Evolutionary conservation across 2,797 vertebrate genomes (phyloP).

Genomic region (Petrocephalus sullivani): DNA sequence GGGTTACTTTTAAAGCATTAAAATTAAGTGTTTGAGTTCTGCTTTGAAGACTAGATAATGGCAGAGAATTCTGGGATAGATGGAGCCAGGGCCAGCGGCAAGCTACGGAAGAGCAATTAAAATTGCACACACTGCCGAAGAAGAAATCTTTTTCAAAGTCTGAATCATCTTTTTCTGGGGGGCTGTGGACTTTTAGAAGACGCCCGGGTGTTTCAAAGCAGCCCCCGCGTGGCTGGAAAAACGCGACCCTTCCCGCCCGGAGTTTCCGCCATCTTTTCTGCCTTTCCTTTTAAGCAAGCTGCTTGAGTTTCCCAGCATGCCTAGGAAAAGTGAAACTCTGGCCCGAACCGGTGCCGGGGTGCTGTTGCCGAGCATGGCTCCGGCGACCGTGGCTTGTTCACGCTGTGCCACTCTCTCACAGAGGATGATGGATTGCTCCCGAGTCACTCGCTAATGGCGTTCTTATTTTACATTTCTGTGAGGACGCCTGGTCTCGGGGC

Average conservation of each 20-base stretch:
- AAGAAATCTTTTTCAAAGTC: conserved; percentile 57
- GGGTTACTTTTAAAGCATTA: conserved; percentile 68
- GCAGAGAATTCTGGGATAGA: conserved; percentile 53
- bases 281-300: conserved; percentile 22
- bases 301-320: not conserved
- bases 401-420: conserved; percentile 76
- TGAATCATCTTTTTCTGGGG: conserved; percentile 57
- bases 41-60: conserved; percentile 72
- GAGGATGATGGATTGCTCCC: conserved; percentile 74
- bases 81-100: conserved; percentile 33
- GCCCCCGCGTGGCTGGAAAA: conserved; percentile 30
- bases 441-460: conserved; percentile 85
- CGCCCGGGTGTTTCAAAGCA: conserved; percentile 51
- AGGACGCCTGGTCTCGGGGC: conserved; percentile 79
- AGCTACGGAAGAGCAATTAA: conserved; percentile 69
- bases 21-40: conserved; percentile 71
- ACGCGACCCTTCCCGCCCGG: not conserved
- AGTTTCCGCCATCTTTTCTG: conserved; percentile 40
- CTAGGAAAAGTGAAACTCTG: not conserved
- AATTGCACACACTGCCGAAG: conserved; percentile 71
- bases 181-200: conserved; percentile 59
- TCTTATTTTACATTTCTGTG: conserved; percentile 75
- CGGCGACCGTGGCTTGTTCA: conserved; percentile 61
- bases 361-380: conserved; percentile 59
- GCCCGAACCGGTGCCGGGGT: not conserved